Conservation (phyloP, 2,113 vertebrate species). For the Sylvia atricapilla region DNA sequence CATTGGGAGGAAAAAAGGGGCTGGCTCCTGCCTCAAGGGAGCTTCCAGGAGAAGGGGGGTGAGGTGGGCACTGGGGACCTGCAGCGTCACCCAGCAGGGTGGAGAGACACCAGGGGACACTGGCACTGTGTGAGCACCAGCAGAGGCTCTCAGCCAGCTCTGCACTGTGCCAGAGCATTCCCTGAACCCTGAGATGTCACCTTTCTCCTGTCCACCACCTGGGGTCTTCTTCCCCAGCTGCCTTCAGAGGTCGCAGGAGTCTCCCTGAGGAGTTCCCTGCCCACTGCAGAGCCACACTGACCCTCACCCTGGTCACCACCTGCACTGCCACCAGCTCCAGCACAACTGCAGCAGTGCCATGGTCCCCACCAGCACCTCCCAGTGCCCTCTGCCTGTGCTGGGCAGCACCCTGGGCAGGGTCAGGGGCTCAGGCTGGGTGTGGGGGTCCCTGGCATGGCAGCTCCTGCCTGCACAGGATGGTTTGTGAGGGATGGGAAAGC, state of each 20-base stretch:
- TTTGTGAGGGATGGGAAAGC: neutral
- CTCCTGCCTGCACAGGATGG: neutral
- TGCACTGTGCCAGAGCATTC: rapidly evolving
- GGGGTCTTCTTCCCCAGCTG: neutral
- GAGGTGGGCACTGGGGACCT: neutral
- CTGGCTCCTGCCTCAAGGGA: neutral
- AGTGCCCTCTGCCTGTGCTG: neutral
- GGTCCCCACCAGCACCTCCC: neutral
- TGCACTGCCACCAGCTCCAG: neutral
- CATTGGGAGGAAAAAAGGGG: neutral
- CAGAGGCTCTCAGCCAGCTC: neutral
- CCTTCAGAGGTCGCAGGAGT: neutral
- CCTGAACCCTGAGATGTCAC: neutral
- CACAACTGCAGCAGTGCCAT: neutral
- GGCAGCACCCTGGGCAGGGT: neutral
- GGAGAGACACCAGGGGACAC: neutral
- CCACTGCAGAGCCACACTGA: neutral
- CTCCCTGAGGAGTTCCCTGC: neutral
- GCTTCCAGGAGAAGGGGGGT: rapidly evolving
- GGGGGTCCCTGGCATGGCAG: neutral
- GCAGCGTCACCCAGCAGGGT: neutral
- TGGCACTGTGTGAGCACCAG: neutral
- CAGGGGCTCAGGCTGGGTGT: neutral
- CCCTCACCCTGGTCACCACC: rapidly evolving
- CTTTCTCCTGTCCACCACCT: neutral